Evolutionary conservation across 2,888 invertebrate species (phyloP), one percentile per base, ranked within the genome.

Genomic region (Brenthis daphne): DNA sequence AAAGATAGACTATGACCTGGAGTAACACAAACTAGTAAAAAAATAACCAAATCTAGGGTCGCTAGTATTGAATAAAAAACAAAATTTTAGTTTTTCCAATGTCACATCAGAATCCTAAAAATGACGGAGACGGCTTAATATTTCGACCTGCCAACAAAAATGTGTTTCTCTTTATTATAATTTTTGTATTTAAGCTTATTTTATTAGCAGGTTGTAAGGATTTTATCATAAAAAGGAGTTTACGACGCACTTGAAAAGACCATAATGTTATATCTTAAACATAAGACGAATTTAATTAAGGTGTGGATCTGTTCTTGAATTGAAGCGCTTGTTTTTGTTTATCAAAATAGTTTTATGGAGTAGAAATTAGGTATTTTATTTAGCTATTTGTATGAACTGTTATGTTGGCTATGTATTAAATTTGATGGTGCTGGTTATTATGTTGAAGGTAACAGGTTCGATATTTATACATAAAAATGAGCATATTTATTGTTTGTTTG

Each of bases 201-300:
- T 63, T 63, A 63, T 53, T 63, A 53, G 63, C 68, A 71, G 48
- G 68, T 65, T 60, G 58, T 50, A 43, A 43, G 37, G 37, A 43
- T 69, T 69, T 65, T 54, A 53, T 60, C 60, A 50, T 71, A 68
- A 71, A 65, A 70, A 70, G 54, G 20, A 67, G 68, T 71, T 71
- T 71, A 71, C 63, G 70, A 71, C 33, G 57, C 54, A 68, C 70
- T 68, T 65, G 65, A 33, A 29, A 67, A 43, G 43, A 37, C 58
- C 64, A 70, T 70, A 37, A 51, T 29, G 48, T 54, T 61, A 57
- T 70, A 60, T 70, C 53, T 70, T 60, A 47, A 60, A 51, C 33
- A 48, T 61, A 33, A 53, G 61, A 57, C 63, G 61, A 53, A 43
- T 57, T 68, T 68, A 24, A 51, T 68, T 70, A 70, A 70, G 70